phyloP scores from a whole-genome alignment of 2,113 vertebrate species.

The Engystomops pustulosus region DNA sequence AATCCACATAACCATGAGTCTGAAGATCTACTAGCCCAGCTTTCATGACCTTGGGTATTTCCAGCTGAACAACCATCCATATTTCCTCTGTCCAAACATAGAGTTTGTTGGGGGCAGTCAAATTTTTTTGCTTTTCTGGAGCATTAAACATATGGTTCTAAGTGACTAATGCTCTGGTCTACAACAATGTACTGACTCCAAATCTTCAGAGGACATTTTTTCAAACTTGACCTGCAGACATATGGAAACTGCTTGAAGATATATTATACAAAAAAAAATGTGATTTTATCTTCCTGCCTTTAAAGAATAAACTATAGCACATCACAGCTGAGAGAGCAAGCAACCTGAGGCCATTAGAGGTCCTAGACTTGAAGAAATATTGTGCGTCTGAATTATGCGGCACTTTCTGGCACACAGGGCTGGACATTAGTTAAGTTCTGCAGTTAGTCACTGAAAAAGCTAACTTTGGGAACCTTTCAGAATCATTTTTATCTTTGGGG shows the following conservation, averaged over 20 bases:
- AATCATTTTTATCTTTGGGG: slow-evolving; percentile 46
- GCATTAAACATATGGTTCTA: background rate
- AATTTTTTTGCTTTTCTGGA: background rate
- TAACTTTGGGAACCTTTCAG: slow-evolving; percentile 37
- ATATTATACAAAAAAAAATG: background rate
- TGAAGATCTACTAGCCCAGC: too few relatives aligned
- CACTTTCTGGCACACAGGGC: background rate
- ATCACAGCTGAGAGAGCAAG: background rate
- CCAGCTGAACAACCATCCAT: too few relatives aligned
- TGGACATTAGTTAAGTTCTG: slow-evolving; percentile 13
- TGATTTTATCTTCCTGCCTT: slow-evolving; percentile 9
- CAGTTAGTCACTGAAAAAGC: slow-evolving; percentile 25
- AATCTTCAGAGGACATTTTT: background rate
- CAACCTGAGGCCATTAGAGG: slow-evolving; percentile 10
- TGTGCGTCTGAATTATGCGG: background rate
- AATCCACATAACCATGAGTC: too few relatives aligned
- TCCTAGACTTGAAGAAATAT: background rate
- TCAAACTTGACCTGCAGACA: background rate
- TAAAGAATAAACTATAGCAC: background rate
- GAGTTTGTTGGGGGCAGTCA: too few relatives aligned
- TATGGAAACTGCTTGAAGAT: background rate
- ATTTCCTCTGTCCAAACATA: too few relatives aligned
- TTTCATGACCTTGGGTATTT: too few relatives aligned
- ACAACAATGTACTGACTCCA: background rate
- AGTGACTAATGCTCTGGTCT: background rate